A percentile compares a stretch with the other conserved stretches of the same genome.
phyloP scores from a whole-genome alignment of 2,888 invertebrate species.

The Sarcophaga caerulescens region DNA sequence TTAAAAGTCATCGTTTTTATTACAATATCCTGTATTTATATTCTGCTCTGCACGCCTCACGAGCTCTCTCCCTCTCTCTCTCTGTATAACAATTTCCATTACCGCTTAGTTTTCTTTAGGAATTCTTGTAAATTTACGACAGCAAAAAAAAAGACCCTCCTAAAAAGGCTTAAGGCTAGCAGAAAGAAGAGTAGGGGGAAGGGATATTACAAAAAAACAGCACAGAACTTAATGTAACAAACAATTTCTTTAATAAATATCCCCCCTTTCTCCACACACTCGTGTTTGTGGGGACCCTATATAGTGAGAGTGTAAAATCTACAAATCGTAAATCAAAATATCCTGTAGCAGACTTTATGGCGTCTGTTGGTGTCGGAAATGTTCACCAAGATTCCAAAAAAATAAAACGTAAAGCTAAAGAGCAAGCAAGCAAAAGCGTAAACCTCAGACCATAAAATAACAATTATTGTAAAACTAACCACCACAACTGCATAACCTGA shows the following conservation, averaged over 20 bases:
- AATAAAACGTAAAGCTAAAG: slow-evolving; percentile 40
- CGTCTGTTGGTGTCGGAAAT: slow-evolving; percentile 64
- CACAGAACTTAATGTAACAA: slow-evolving; percentile 37
- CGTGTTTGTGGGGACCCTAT: not conserved
- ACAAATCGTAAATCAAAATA: slow-evolving; percentile 67
- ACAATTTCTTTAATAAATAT: slow-evolving; percentile 36
- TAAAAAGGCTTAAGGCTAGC: too few species aligned
- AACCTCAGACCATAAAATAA: not conserved
- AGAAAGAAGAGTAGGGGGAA: too few species aligned
- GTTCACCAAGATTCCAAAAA: slow-evolving; percentile 58
- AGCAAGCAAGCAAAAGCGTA: slow-evolving; percentile 39
- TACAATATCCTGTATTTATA: slow-evolving; percentile 2
- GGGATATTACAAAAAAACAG: slow-evolving; percentile 7
- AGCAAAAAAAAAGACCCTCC: too few species aligned
- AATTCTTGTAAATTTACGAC: slow-evolving; percentile 42
- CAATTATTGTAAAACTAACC: slow-evolving; percentile 51
- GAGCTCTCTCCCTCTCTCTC: not conserved
- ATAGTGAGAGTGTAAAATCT: slow-evolving; percentile 56
- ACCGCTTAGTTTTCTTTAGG: slow-evolving; percentile 57
- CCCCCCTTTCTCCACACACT: too few species aligned
- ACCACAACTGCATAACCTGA: slow-evolving; percentile 61
- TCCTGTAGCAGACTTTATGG: slow-evolving; percentile 59
- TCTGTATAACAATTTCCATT: slow-evolving; percentile 42
- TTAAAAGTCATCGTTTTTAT: slow-evolving; percentile 61
- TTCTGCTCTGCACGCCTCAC: not conserved